Evolutionary conservation across 1,140 invertebrate species (phyloP), one percentile per base, ranked within the genome.

Genomic region (Kradibia gibbosae): DNA sequence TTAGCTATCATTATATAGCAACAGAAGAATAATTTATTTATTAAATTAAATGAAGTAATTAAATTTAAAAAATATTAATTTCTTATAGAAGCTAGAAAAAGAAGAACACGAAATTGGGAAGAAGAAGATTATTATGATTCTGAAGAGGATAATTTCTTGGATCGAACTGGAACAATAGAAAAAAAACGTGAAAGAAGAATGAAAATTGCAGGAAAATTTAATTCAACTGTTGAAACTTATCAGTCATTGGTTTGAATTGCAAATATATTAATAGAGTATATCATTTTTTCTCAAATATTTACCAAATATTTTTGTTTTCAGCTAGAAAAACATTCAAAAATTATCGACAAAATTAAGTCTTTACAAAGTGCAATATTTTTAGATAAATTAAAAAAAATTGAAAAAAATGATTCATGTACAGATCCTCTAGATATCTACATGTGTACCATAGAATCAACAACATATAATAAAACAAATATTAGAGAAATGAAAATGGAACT

Each of bases 61-160:
- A n/a, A n/a, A n/a, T n/a, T n/a, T n/a, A n/a, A n/a, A n/a, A n/a
- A n/a, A n/a, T n/a, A n/a, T 28, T 31, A 8, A 2, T 3, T 25
- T 50, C 50, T 62, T 36, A 25, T 82, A 94, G 93, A 95, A 85
- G 92, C 95, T 53, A 90, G 93, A 83, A 95, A 95, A 78, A 91
- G 94, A 13, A 96, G 96, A 88, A 87, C 90, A n/a, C 93, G 93
- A 82, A 95, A 96, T 86, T 96, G 95, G 95, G 95, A 95, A 87
- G 96, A 97, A 53, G 95, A 98, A 88, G 97, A 99, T 91, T 99
- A 93, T 89, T 98, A 98, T 89, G 97, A 98, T 87, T 98, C 96
- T n/a, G 98, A 99, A 89, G 98, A 99, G 82, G 99, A 99, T 89
- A 96, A 96, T 25, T 99, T 97, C 91, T 93, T 98, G 73, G 99